Conservation (phyloP, 2,113 vertebrate species). For the Sinocyclocheilus rhinocerous region DNA sequence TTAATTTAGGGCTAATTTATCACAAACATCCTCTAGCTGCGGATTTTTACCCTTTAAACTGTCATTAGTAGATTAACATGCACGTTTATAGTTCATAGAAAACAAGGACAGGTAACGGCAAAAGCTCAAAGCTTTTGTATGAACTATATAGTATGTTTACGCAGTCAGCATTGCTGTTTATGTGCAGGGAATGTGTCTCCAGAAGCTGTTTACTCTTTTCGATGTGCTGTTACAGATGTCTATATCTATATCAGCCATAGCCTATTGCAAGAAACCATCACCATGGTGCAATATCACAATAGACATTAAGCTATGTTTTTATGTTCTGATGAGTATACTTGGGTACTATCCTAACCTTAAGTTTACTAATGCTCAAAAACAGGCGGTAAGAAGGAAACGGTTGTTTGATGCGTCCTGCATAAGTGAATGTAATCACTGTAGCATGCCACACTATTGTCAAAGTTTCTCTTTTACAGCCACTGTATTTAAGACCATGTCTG, state of each 20-base stretch:
- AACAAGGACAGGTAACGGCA: not conserved
- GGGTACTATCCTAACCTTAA: not conserved
- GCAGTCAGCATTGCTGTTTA: conserved; percentile 34
- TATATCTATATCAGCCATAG: conserved; percentile 25
- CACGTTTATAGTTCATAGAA: too few species aligned
- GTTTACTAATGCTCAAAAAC: not conserved
- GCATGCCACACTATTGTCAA: conserved; percentile 65
- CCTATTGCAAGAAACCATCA: conserved; percentile 33
- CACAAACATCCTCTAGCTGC: not conserved
- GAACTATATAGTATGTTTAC: conserved; percentile 26
- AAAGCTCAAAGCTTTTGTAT: conserved; percentile 4
- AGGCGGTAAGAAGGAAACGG: conserved; percentile 40
- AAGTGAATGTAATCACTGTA: conserved; percentile 83
- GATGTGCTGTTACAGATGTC: conserved; percentile 39
- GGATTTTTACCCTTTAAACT: conserved; percentile 19
- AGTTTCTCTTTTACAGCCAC: conserved; percentile 71
- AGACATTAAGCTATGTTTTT: conserved; percentile 16
- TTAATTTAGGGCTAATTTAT: not conserved
- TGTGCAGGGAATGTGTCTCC: conserved; percentile 32
- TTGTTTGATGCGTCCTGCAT: conserved; percentile 57
- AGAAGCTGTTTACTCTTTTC: conserved; percentile 40
- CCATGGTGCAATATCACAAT: conserved; percentile 34
- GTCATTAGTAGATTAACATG: not conserved
- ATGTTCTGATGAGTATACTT: not conserved
- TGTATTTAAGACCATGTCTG: conserved; percentile 83